phyloP scores from a whole-genome alignment of 2,888 invertebrate genomes.

The Pyrrhia umbra region DNA sequence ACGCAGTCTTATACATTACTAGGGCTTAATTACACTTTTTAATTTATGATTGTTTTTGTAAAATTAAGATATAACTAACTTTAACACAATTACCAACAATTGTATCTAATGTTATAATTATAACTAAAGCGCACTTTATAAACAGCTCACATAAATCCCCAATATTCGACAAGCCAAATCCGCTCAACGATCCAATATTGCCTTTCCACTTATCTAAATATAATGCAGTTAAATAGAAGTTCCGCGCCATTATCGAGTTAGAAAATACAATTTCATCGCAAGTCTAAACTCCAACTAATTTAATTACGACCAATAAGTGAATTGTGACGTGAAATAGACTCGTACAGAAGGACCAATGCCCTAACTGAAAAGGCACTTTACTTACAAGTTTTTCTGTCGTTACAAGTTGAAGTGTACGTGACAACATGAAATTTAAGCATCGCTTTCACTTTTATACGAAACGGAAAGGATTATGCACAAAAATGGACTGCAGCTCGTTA shows the following conservation, averaged over 20 bases:
- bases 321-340: not conserved
- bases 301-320: constrained; percentile 60
- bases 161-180: not conserved
- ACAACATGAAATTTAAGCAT: not conserved
- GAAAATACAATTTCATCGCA: constrained; percentile 53
- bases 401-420: not conserved
- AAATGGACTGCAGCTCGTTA: too few species aligned
- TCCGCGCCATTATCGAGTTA: constrained; percentile 56
- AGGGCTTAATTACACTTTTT: too few species aligned
- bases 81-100: not conserved
- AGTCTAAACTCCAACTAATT: constrained; percentile 57
- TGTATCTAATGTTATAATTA: not conserved
- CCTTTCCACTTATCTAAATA: constrained; percentile 43
- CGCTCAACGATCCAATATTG: constrained; percentile 17
- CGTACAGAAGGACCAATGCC: constrained; percentile 19
- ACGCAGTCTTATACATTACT: too few species aligned
- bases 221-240: constrained; percentile 59
- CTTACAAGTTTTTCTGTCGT: not conserved
- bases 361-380: not conserved
- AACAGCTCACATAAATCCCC: not conserved
- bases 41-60: not conserved
- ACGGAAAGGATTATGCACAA: not conserved
- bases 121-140: not conserved
- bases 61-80: not conserved
- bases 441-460: not conserved